Conservation (phyloP, 2,888 invertebrate genomes). For the Polylopha cassiicola region DNA sequence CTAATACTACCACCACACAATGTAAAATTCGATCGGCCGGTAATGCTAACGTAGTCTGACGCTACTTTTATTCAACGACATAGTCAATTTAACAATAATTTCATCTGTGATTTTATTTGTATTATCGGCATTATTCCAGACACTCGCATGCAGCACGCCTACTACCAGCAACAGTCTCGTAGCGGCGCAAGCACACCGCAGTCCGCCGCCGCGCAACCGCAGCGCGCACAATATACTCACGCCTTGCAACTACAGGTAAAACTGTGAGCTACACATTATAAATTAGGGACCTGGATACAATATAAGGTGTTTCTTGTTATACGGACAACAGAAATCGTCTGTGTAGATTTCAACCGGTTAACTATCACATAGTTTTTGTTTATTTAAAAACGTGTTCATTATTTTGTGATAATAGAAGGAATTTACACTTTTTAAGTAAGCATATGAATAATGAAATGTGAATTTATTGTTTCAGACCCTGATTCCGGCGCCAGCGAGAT, state of each 20-base stretch:
- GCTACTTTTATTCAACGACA: too few relatives aligned
- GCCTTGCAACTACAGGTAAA: slow-evolving; percentile 61
- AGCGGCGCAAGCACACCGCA: slow-evolving; percentile 45
- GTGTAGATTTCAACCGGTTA: too few relatives aligned
- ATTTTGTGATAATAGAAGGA: too few relatives aligned
- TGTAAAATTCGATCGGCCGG: too few relatives aligned
- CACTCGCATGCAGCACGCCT: slow-evolving; percentile 40
- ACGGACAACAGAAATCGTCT: too few relatives aligned
- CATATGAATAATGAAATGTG: neutral
- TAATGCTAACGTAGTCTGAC: too few relatives aligned
- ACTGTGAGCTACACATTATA: slow-evolving; percentile 7
- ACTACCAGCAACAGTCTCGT: slow-evolving; percentile 42
- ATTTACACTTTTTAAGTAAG: neutral
- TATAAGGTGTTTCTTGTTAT: too few relatives aligned
- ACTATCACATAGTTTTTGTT: too few relatives aligned
- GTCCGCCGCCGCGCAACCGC: slow-evolving; percentile 41
- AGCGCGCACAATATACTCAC: slow-evolving; percentile 58
- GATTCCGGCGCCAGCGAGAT: slow-evolving; percentile 62
- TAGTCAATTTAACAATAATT: neutral
- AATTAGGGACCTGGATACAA: too few relatives aligned
- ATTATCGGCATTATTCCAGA: slow-evolving; percentile 28
- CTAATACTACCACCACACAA: too few relatives aligned
- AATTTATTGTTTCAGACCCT: slow-evolving; percentile 43
- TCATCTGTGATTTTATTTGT: neutral
- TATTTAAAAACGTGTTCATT: too few relatives aligned